Evolutionary conservation across 2,888 invertebrate species (phyloP).

Genomic region (Heteromurus nitidus): DNA sequence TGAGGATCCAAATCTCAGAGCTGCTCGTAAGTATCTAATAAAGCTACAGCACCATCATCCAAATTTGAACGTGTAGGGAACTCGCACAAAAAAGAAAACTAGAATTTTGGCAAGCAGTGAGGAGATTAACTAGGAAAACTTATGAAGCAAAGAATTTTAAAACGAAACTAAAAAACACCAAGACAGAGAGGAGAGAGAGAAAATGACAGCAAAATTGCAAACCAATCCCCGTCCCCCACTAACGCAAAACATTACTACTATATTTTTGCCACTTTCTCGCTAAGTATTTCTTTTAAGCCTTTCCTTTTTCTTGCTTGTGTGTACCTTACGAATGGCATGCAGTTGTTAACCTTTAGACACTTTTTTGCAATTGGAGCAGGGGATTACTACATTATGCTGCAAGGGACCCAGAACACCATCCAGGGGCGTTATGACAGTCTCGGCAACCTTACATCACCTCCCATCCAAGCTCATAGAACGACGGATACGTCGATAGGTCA

Average conservation of each 20-base stretch:
- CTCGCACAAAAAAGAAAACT: no score
- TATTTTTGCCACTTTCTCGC: no score
- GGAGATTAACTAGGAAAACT: no score
- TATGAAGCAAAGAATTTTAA: no score
- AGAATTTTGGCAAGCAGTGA: no score
- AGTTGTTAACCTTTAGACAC: constrained; percentile 4
- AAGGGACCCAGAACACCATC: constrained; percentile 68
- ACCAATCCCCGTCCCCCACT: neutral
- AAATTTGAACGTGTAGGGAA: constrained; percentile 29
- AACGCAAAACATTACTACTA: no score
- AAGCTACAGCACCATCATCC: constrained; percentile 53
- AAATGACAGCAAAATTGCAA: neutral
- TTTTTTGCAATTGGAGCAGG: constrained; percentile 45
- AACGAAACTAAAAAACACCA: neutral
- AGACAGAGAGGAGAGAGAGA: no score
- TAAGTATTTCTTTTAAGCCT: no score
- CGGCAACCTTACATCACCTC: constrained; percentile 66
- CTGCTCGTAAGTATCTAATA: constrained; percentile 62
- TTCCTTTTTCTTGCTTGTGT: no score
- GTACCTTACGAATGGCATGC: neutral
- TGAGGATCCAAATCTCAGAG: constrained; percentile 67
- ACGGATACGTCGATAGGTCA: constrained; percentile 64
- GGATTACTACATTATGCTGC: constrained; percentile 71
- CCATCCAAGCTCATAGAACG: constrained; percentile 69
- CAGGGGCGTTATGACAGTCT: constrained; percentile 66